phyloP scores from a whole-genome alignment of 2,888 invertebrate species.

The Schizaphis graminum region DNA sequence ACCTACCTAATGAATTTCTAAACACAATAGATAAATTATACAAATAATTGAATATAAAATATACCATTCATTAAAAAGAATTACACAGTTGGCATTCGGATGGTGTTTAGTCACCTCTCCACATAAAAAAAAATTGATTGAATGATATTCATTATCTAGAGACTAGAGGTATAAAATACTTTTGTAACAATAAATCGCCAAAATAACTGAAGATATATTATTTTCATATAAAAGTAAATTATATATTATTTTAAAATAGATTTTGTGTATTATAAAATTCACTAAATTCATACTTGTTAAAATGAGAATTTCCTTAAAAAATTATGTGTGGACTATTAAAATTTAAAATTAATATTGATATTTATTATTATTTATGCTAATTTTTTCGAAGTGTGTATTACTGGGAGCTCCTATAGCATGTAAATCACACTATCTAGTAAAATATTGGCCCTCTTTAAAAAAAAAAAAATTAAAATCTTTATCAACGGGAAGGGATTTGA shows the following conservation, averaged over 20 bases:
- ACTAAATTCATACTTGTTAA: background rate
- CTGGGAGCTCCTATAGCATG: background rate
- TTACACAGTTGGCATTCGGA: too few relatives aligned
- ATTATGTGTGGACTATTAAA: background rate
- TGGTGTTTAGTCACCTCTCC: too few relatives aligned
- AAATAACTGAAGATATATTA: background rate
- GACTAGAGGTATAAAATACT: background rate
- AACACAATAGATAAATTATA: background rate
- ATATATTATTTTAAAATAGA: background rate
- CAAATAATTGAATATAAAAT: background rate
- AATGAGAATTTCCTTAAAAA: background rate
- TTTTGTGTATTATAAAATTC: background rate
- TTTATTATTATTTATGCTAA: background rate
- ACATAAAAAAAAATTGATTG: too few relatives aligned
- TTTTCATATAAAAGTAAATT: background rate
- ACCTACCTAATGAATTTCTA: background rate
- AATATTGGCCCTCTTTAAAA: too few relatives aligned
- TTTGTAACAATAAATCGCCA: background rate
- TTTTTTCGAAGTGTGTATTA: background rate
- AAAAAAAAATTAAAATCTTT: too few relatives aligned
- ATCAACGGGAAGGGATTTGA: background rate
- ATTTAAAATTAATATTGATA: background rate
- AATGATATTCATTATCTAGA: too few relatives aligned
- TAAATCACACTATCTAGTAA: too few relatives aligned
- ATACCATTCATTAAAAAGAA: background rate